A percentile compares a stretch with the other conserved stretches of the same genome.
These are phyloP conservation scores for Kryptopterus vitreolus DNA, from an alignment of 2,797 vertebrate species.

Conservation along the genomic window DNA sequence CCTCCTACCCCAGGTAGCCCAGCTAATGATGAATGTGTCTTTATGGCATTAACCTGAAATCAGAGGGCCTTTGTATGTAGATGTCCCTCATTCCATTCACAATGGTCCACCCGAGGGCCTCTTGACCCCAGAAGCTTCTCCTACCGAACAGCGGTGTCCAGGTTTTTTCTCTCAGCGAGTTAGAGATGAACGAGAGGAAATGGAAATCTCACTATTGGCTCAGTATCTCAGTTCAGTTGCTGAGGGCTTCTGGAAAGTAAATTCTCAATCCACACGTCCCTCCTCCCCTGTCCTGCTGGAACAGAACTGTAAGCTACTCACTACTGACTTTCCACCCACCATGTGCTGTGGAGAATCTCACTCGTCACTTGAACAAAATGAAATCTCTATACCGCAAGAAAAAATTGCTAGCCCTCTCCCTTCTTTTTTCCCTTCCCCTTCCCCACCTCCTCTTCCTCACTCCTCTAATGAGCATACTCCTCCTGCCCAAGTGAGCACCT, in stretches of 20 bases:
- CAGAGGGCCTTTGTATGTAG: slow-evolving; percentile 75
- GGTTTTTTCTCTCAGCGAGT: slow-evolving; percentile 66
- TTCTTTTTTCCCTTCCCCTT: slow-evolving; percentile 55
- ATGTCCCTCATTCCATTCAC: slow-evolving; percentile 68
- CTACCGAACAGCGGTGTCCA: slow-evolving; percentile 65
- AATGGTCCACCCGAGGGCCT: slow-evolving; percentile 65
- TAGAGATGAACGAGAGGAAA: slow-evolving; percentile 69
- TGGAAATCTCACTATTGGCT: slow-evolving; percentile 74
- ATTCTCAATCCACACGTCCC: slow-evolving; percentile 30
- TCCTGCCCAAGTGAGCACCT: slow-evolving; percentile 40
- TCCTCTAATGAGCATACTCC: slow-evolving; percentile 39
- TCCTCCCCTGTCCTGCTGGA: slow-evolving; percentile 17
- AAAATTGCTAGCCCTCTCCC: slow-evolving; percentile 67
- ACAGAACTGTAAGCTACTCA: slow-evolving; percentile 15
- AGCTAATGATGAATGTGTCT: slow-evolving; percentile 71
- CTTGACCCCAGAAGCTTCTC: slow-evolving; percentile 78
- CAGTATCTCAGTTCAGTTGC: slow-evolving; percentile 77
- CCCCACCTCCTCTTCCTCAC: slow-evolving; percentile 45
- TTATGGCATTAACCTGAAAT: slow-evolving; percentile 75
- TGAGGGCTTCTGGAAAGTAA: slow-evolving; percentile 67
- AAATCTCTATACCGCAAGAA: slow-evolving; percentile 67
- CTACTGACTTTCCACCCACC: slow-evolving; percentile 53
- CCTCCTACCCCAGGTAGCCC: slow-evolving; percentile 76
- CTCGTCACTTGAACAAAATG: slow-evolving; percentile 67
- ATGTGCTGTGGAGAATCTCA: slow-evolving; percentile 70